A percentile compares a stretch with the other conserved stretches of the same genome.
Evolutionary conservation across 2,888 invertebrate species (phyloP).

Genomic region (Oscheius myriophilus): DNA sequence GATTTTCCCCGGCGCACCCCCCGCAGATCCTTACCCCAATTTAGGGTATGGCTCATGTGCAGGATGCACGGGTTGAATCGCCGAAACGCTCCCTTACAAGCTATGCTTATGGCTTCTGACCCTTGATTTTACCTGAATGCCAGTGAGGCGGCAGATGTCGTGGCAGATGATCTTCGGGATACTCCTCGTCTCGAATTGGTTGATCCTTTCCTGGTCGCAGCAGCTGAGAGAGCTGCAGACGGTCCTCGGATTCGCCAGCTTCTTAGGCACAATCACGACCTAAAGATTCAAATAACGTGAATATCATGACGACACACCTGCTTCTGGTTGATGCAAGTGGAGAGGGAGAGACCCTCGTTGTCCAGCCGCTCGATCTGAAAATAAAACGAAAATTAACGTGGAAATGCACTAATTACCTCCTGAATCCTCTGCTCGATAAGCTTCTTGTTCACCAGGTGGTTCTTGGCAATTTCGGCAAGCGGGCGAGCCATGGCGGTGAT

Average conservation of each 20-base stretch:
- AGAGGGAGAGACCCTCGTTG: neutral
- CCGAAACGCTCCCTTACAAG: no score
- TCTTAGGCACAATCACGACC: neutral
- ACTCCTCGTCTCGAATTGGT: neutral
- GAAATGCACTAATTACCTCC: neutral
- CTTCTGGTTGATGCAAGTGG: neutral
- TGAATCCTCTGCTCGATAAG: conserved; percentile 2
- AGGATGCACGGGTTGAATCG: no score
- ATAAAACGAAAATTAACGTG: no score
- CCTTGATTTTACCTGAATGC: neutral
- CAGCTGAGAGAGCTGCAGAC: neutral
- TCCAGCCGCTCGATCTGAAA: neutral
- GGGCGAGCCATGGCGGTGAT: conserved; percentile 14
- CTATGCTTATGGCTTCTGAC: no score
- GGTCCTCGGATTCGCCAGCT: neutral
- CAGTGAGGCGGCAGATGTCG: neutral
- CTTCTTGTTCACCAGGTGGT: conserved; percentile 15
- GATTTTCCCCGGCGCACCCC: no score
- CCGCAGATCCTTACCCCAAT: no score
- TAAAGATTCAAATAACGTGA: neutral
- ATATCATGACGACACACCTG: neutral
- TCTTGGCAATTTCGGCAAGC: conserved; percentile 20
- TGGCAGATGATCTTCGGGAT: conserved; percentile 2
- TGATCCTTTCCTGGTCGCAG: neutral
- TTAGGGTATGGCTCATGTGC: no score